Conservation (phyloP, 2,888 invertebrate genomes). For the Heliconius hortense region DNA sequence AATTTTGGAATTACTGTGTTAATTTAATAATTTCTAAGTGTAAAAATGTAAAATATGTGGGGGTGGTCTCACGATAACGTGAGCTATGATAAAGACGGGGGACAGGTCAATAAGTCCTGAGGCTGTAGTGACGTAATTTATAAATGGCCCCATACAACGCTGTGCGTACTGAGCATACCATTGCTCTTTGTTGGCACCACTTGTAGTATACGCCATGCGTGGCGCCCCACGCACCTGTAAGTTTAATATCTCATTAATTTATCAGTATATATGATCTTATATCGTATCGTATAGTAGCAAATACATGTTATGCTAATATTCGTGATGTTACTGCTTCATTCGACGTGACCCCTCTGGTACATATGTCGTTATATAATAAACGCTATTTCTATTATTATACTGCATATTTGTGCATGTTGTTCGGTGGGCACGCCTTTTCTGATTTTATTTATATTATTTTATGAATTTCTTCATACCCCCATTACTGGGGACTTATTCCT, state of each 20-base stretch:
- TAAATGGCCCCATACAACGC: not conserved
- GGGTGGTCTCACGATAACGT: too few relatives aligned
- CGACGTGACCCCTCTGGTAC: not conserved
- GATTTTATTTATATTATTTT: too few relatives aligned
- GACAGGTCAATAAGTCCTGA: not conserved
- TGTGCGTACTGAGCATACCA: not conserved
- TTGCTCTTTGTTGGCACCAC: too few relatives aligned
- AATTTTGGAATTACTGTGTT: too few relatives aligned
- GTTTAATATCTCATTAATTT: conserved; percentile 1
- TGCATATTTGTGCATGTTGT: too few relatives aligned
- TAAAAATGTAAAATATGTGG: too few relatives aligned
- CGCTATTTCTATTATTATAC: not conserved
- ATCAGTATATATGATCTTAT: not conserved
- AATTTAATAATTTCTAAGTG: too few relatives aligned
- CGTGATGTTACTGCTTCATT: conserved; percentile 4
- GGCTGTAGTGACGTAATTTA: not conserved
- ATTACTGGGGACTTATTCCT: too few relatives aligned
- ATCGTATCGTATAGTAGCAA: not conserved
- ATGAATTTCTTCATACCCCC: too few relatives aligned
- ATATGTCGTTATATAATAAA: not conserved
- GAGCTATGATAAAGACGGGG: too few relatives aligned
- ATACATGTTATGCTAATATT: conserved; percentile 7
- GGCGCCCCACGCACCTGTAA: not conserved
- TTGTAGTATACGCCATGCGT: not conserved
- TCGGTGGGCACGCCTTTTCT: too few relatives aligned